Conservation (phyloP, 1,140 invertebrate genomes). For the Gryon sp. region DNA sequence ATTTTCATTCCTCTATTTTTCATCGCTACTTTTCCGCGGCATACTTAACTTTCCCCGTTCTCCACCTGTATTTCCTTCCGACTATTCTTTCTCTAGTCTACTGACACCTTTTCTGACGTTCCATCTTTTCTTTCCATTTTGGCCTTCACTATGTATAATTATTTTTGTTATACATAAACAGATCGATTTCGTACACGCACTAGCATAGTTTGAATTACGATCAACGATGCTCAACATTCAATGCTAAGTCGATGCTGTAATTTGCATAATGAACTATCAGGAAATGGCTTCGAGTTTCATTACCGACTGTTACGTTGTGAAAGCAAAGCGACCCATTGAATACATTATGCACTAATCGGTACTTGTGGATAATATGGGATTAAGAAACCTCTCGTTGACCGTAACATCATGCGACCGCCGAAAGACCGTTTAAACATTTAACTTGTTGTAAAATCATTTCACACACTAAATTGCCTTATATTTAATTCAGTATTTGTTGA, state of each 20-base stretch:
- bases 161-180: constrained; percentile 44
- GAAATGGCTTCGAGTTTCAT: constrained; percentile 54
- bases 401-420: constrained; percentile 9
- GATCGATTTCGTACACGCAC: constrained; percentile 17
- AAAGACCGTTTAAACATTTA: constrained; percentile 32
- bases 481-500: no score
- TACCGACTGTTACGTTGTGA: constrained; percentile 54
- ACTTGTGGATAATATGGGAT: constrained; percentile 52
- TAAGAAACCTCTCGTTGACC: constrained; percentile 52
- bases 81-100: no score
- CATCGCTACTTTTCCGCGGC: not conserved
- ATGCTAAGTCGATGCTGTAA: constrained; percentile 49
- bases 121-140: no score
- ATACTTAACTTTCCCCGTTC: no score
- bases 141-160: not conserved
- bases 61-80: not conserved
- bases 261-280: constrained; percentile 62
- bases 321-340: constrained; percentile 54
- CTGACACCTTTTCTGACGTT: no score
- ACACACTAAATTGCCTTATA: no score
- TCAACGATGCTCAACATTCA: constrained; percentile 33
- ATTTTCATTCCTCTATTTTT: not conserved
- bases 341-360: constrained; percentile 58
- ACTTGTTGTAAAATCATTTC: constrained; percentile 16
- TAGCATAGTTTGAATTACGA: constrained; percentile 32